phyloP scores from a whole-genome alignment of 2,797 vertebrate species.

The Euthynnus affinis region DNA sequence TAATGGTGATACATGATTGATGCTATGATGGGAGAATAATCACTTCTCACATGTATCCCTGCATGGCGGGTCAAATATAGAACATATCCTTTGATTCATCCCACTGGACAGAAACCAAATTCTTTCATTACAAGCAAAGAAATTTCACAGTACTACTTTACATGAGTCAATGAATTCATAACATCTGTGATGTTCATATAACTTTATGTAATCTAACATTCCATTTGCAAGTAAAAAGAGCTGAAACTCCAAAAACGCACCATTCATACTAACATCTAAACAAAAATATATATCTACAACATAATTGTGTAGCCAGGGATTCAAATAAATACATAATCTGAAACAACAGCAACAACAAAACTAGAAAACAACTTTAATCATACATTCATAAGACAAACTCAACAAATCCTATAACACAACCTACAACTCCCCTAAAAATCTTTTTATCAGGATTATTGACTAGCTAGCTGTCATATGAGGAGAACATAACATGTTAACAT shows the following conservation, averaged over 20 bases:
- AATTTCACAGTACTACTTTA: neutral
- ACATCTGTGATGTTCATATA: neutral
- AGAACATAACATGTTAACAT: neutral
- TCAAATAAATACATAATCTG: neutral
- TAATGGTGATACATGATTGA: conserved; percentile 35
- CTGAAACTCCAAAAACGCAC: neutral
- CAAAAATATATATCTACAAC: neutral
- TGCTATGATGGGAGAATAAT: conserved; percentile 51
- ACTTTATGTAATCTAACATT: neutral
- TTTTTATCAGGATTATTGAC: neutral
- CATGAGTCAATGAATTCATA: neutral
- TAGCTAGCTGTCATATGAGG: neutral
- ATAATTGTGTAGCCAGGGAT: neutral
- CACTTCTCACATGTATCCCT: conserved; percentile 17
- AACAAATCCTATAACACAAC: too few relatives aligned
- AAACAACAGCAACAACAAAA: neutral
- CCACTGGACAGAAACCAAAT: conserved; percentile 14
- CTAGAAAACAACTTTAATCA: neutral
- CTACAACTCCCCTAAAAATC: neutral
- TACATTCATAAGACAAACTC: neutral
- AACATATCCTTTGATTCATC: conserved; percentile 47
- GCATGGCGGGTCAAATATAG: conserved; percentile 33
- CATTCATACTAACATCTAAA: neutral
- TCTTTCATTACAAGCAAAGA: conserved; percentile 18
- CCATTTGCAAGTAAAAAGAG: neutral